Base-by-base conservation (phyloP, 2,113 vertebrate genomes). In the Tupaia chinensis region DNA sequence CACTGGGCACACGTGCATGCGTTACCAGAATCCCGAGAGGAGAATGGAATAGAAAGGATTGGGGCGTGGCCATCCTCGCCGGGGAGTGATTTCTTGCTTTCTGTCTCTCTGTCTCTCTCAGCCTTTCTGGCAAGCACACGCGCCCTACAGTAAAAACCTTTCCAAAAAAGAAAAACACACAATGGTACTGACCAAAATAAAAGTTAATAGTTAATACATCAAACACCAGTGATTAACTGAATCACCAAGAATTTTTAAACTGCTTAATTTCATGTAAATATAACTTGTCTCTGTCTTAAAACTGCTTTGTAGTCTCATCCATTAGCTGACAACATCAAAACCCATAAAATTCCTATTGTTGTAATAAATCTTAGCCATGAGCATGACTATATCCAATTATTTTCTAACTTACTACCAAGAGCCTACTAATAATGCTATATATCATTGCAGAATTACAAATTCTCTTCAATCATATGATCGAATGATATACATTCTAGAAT, bases 391-490 rank as follows among this genome's bases (percentile, higher is more conserved):
- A 82, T 72, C 25, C 20, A 82, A 9, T 89, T 29, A 91, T 88
- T 60, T 93, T 76, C 61, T 74, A 80, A 80, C 25, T 93, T 84
- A 61, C 92, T 80, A 74, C 32, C n/a, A 93, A 91, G 19, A 74
- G 16, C 14, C 19, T 79, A 65, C 7, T 77, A 65, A 58, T 25
- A 74, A 91, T 58, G 16, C n/a, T 22, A 56, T 58, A 53, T 12
- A 95, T 76, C 17, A 88, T 61, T 34, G 27, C 8, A 69, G 66
- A 95, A 79, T 65, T 95, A 77, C 34, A 89, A 85, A 95, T 54
- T 82, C 8, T 82, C 16, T 65, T 68, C 76, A 78, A 8, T 72
- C 17, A 69, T 23, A 44, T 44, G 44, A 44, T 44, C 5, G 44
- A 44, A 44, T 44, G 44, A 44, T 44, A 85, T 5, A 32, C 22